phyloP scores from a whole-genome alignment of 2,113 vertebrate genomes.

The Planiliza haematocheilus region DNA sequence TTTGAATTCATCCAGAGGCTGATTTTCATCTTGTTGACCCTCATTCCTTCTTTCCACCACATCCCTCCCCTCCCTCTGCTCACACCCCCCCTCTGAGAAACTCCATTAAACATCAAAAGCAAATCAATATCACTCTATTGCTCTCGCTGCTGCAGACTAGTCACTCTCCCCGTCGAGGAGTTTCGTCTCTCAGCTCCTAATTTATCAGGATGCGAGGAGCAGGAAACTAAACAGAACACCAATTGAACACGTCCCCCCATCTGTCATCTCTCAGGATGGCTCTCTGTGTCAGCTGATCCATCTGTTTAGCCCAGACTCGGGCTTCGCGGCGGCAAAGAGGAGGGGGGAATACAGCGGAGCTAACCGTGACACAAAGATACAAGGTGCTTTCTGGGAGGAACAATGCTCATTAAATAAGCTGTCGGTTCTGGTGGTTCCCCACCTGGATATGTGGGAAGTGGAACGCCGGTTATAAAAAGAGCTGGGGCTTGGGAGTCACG shows the following conservation, averaged over 20 bases:
- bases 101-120: conserved; percentile 73
- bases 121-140: conserved; percentile 65
- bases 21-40: conserved; percentile 42
- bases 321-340: conserved; percentile 44
- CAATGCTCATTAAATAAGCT: conserved; percentile 61
- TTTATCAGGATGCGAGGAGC: conserved; percentile 57
- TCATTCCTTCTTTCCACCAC: conserved; percentile 7
- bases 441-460: conserved; percentile 30
- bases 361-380: conserved; percentile 28
- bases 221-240: conserved; percentile 65
- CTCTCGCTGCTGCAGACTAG: conserved; percentile 30
- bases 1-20: conserved; percentile 12
- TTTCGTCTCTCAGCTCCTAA: conserved; percentile 61
- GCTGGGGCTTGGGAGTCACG: conserved; percentile 32
- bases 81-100: conserved; percentile 40
- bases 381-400: conserved; percentile 32
- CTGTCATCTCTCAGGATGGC: conserved; percentile 65
- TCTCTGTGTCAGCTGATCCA: conserved; percentile 63
- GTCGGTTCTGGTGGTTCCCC: conserved; percentile 30
- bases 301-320: conserved; percentile 57
- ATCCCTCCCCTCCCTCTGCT: background rate
- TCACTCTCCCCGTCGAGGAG: conserved; percentile 19
- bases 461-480: conserved; percentile 12
- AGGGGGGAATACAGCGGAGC: conserved; percentile 30
- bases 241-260: conserved; percentile 68